Evolutionary conservation across 2,888 invertebrate species (phyloP), one percentile per base, ranked within the genome.

Genomic region (Branchinecta sandiegonensis): DNA sequence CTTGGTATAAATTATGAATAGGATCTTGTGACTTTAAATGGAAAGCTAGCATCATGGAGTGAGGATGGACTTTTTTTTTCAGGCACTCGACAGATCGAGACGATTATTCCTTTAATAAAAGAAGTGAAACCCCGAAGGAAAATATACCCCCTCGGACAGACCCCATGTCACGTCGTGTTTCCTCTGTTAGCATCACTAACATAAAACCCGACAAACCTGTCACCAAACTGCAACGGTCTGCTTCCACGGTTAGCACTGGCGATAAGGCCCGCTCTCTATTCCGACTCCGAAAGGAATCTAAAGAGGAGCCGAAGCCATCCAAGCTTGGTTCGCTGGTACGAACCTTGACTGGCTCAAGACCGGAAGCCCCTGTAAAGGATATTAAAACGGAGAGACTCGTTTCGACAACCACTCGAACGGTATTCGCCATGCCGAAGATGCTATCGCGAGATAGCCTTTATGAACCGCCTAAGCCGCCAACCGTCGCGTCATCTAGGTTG

Each of bases 351-450:
- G 63, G 63, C 10, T n/a, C 23, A n/a, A 56, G 10, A 23, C 37
- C 37, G 6, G 63, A 56, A 56, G n/a, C 63, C 23, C 63, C n/a
- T 8, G 23, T 17, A 23, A 56, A 56, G 23, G 63, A 56, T 56
- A 11, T 56, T 17, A 56, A 56, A 56, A 8, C 56, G 56, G 56
- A n/a, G 13, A 56, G 23, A 56, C 63, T 23, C 14, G 63, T 56
- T 56, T 56, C 63, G n/a, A 56, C 63, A n/a, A 56, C 63, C 8
- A 56, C 63, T 9, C n/a, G 63, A 56, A 56, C 63, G 8, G 63
- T 56, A 56, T 56, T 56, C 23, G 63, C 63, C 63, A 17, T 56
- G 63, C 63, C 63, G 23, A 56, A 56, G 23, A 56, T 56, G 63
- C 63, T 17, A 10, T 56, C 63, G 23, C 63, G 63, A 17, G 63